Evolutionary conservation across 2,888 invertebrate genomes (phyloP).

Genomic region (Chrysolina haemoptera): DNA sequence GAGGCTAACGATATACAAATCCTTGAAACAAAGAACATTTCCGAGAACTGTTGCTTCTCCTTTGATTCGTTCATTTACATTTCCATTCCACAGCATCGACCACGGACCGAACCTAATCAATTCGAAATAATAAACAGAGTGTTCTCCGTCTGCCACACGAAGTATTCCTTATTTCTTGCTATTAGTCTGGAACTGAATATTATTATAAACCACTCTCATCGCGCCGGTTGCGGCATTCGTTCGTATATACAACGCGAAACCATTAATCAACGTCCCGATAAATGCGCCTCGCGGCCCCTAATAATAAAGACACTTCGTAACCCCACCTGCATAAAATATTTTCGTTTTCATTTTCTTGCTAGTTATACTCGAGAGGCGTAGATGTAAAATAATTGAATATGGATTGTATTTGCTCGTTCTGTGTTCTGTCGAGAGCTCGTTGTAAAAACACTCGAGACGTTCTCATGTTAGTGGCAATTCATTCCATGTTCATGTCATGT

Average conservation of each 20-base stretch:
- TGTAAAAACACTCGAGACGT: conserved; percentile 10
- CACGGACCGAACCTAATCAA: conserved; percentile 14
- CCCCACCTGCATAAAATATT: conserved; percentile 39
- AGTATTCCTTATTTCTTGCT: conserved; percentile 28
- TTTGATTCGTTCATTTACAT: background rate
- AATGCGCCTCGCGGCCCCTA: conserved; percentile 36
- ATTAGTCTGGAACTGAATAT: conserved; percentile 28
- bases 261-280: conserved; percentile 40
- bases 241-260: conserved; percentile 35
- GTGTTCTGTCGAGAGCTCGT: background rate
- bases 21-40: too few species aligned
- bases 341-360: conserved; percentile 40
- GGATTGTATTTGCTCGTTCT: conserved; percentile 14
- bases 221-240: conserved; percentile 28
- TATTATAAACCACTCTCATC: conserved; percentile 29
- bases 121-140: conserved; percentile 26
- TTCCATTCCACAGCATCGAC: background rate
- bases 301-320: conserved; percentile 41
- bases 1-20: too few species aligned
- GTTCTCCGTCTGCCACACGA: conserved; percentile 24
- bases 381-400: conserved; percentile 40
- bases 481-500: conserved; percentile 1
- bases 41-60: too few species aligned
- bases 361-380: conserved; percentile 33
- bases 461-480: conserved; percentile 14